phyloP scores from a whole-genome alignment of 1,140 invertebrate species.

The Drosophila baimaii region DNA sequence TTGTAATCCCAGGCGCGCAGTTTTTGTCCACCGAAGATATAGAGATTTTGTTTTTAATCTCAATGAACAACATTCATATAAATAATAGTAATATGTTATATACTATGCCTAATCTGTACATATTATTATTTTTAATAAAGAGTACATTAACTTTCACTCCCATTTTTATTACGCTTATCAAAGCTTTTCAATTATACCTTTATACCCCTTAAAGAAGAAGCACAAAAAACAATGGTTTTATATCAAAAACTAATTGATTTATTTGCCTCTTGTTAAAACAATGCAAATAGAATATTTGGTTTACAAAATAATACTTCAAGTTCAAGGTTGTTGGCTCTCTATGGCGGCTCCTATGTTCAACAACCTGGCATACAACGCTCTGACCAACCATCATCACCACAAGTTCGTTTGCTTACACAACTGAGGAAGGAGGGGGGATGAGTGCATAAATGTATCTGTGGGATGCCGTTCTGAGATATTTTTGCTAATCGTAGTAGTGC shows the following conservation, averaged over 20 bases:
- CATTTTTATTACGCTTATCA: no score
- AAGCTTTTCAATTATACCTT: no score
- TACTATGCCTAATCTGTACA: no score
- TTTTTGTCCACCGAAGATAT: no score
- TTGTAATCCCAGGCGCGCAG: no score
- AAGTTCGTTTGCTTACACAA: conserved; percentile 26
- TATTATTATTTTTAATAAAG: no score
- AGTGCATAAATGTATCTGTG: conserved; percentile 13
- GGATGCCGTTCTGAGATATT: conserved; percentile 28
- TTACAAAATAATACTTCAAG: conserved; percentile 77
- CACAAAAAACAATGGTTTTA: conserved; percentile 8
- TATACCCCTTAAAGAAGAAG: no score
- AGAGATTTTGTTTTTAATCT: no score
- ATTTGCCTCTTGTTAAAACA: conserved; percentile 72
- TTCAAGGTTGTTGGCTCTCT: conserved; percentile 41
- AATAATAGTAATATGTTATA: no score
- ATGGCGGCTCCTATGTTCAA: conserved; percentile 35
- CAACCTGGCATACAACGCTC: conserved; percentile 54
- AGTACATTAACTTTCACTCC: no score
- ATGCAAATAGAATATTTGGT: conserved; percentile 74
- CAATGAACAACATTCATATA: no score
- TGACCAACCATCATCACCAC: conserved; percentile 33
- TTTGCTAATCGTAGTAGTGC: conserved; percentile 34
- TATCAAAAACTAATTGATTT: conserved; percentile 76
- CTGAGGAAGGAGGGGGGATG: conserved; percentile 4